Conservation (phyloP, 2,888 invertebrate genomes). For the Elegia similella region DNA sequence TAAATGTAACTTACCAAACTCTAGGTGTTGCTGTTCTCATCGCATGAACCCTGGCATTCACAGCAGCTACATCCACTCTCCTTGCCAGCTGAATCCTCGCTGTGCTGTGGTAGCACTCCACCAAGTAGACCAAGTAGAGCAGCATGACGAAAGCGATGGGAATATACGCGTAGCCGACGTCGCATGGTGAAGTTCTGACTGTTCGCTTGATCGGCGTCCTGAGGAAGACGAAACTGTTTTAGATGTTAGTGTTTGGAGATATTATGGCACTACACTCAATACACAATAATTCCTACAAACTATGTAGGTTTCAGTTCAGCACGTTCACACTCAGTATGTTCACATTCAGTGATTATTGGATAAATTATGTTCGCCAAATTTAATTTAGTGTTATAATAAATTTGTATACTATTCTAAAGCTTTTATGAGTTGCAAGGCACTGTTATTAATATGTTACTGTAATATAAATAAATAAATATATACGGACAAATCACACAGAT, state of each 20-base stretch:
- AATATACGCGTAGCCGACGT: slow-evolving; percentile 91
- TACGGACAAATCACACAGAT: too few relatives aligned
- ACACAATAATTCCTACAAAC: too few relatives aligned
- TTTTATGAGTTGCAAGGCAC: too few relatives aligned
- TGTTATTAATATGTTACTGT: too few relatives aligned
- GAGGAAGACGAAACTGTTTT: slow-evolving; percentile 56
- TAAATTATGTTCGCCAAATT: too few relatives aligned
- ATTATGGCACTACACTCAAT: background rate
- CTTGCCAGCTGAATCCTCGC: slow-evolving; percentile 86
- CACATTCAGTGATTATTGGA: too few relatives aligned
- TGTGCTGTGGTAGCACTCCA: slow-evolving; percentile 92
- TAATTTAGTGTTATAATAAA: too few relatives aligned
- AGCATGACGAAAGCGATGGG: slow-evolving; percentile 90
- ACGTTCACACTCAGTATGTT: too few relatives aligned
- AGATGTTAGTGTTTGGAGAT: slow-evolving; percentile 28
- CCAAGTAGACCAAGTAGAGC: slow-evolving; percentile 90
- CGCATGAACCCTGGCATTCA: slow-evolving; percentile 84
- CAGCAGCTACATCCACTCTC: slow-evolving; percentile 84
- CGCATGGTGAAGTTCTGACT: slow-evolving; percentile 87
- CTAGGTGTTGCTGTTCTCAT: slow-evolving; percentile 87
- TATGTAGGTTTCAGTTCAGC: too few relatives aligned
- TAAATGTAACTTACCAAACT: slow-evolving; percentile 82
- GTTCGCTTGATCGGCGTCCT: slow-evolving; percentile 84
- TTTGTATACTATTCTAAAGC: too few relatives aligned
- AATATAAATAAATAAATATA: too few relatives aligned